A percentile compares a stretch with the other conserved stretches of the same genome.
Conservation (phyloP, 2,113 vertebrate species). For the Terrapene triunguis region DNA sequence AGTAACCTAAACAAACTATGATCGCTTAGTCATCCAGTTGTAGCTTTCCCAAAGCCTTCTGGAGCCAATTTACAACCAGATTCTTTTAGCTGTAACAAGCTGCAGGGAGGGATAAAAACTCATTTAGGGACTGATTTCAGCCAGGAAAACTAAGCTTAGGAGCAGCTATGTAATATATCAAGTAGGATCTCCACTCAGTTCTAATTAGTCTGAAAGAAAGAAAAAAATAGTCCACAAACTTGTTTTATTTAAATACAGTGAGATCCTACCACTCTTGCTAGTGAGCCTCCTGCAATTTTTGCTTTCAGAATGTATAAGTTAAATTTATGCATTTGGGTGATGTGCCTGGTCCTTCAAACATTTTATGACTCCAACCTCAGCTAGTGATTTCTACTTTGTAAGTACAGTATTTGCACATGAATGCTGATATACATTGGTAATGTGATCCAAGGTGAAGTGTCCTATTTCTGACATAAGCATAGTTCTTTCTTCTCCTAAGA, state of each 20-base stretch:
- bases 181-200: slow-evolving; percentile 54
- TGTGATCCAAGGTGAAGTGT: slow-evolving; percentile 69
- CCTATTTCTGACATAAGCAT: slow-evolving; percentile 67
- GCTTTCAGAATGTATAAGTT: slow-evolving; percentile 44
- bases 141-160: slow-evolving; percentile 2
- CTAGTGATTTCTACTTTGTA: slow-evolving; percentile 62
- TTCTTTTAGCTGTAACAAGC: slow-evolving; percentile 42
- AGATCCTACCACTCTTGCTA: not conserved
- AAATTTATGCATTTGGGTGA: slow-evolving; percentile 60
- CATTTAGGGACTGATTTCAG: slow-evolving; percentile 45
- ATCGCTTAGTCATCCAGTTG: not conserved
- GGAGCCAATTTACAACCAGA: slow-evolving; percentile 17
- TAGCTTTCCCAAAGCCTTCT: not conserved
- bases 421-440: slow-evolving; percentile 66
- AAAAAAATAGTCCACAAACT: slow-evolving; percentile 44
- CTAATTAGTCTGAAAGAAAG: slow-evolving; percentile 62
- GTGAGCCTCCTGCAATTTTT: not conserved
- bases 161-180: slow-evolving; percentile 56
- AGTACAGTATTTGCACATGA: slow-evolving; percentile 46
- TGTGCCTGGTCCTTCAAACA: slow-evolving; percentile 53
- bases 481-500: slow-evolving; percentile 68
- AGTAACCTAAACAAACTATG: not conserved
- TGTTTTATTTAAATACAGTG: slow-evolving; percentile 45
- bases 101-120: slow-evolving; percentile 52
- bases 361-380: slow-evolving; percentile 68